Percentiles rank a stretch among this genome's conserved stretches.
phyloP scores from a whole-genome alignment of 1,140 invertebrate genomes.

The Lepidurus couesii region DNA sequence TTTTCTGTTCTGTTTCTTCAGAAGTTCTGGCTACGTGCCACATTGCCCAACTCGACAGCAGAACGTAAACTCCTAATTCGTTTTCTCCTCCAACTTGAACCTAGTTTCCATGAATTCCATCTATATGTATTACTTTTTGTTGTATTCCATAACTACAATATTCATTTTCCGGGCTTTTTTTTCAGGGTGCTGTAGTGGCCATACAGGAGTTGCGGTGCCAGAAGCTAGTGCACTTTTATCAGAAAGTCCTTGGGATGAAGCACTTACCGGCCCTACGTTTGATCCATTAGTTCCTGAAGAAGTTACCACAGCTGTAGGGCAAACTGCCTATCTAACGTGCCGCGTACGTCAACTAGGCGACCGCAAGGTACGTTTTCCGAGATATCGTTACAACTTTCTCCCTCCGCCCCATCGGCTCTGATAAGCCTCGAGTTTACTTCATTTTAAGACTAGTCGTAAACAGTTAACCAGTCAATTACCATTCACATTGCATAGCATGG shows the following conservation, averaged over 20 bases:
- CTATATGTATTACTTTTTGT: too few species aligned
- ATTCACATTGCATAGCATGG: too few species aligned
- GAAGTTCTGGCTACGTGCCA: too few species aligned
- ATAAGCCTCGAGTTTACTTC: not conserved
- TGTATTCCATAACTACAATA: too few species aligned
- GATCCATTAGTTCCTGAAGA: conserved; percentile 27
- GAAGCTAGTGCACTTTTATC: conserved; percentile 12
- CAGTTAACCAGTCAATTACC: too few species aligned
- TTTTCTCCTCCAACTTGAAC: too few species aligned
- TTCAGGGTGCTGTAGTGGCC: not conserved
- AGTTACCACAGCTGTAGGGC: conserved; percentile 51
- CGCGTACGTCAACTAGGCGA: conserved; percentile 55
- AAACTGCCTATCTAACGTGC: conserved; percentile 56
- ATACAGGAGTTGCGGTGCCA: not conserved
- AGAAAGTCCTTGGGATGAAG: conserved; percentile 30
- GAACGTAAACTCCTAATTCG: too few species aligned
- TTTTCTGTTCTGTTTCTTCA: too few species aligned
- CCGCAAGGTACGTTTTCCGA: conserved; percentile 54
- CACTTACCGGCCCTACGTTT: conserved; percentile 32
- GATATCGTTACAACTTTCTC: not conserved
- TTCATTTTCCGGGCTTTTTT: not conserved
- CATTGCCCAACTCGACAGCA: too few species aligned
- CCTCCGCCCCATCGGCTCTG: not conserved
- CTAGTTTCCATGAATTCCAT: too few species aligned
- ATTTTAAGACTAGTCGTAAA: not conserved